Conservation (phyloP, 2,797 vertebrate genomes). For the Hozukius guyotensis region DNA sequence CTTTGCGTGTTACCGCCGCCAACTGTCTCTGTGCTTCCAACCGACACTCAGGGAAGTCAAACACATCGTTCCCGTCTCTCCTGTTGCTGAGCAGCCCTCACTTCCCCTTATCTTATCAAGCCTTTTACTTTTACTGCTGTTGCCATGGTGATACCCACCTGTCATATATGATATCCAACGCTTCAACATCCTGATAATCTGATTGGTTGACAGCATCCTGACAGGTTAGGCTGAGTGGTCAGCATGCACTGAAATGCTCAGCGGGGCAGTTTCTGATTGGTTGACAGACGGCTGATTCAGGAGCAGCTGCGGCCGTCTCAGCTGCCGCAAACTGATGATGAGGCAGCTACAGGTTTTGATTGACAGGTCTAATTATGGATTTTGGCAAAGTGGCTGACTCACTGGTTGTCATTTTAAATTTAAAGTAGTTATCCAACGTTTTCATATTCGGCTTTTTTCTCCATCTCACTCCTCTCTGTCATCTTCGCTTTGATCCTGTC, state of each 20-base stretch:
- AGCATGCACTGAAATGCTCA: neutral
- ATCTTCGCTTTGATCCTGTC: no score
- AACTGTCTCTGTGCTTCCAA: neutral
- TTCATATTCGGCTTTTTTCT: neutral
- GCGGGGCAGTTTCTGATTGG: constrained; percentile 29
- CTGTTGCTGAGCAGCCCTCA: neutral
- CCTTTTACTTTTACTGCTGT: constrained; percentile 22
- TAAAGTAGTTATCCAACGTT: neutral
- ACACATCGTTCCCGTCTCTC: neutral
- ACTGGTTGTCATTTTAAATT: neutral
- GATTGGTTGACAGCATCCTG: constrained; percentile 39
- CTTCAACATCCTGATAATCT: neutral
- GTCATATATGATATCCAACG: constrained; percentile 17
- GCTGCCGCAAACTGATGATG: constrained; percentile 35
- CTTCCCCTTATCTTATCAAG: constrained; percentile 24
- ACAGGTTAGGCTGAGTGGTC: constrained; percentile 9
- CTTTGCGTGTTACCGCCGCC: neutral
- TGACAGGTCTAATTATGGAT: constrained; percentile 19
- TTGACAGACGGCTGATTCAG: constrained; percentile 50
- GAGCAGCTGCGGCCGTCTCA: neutral
- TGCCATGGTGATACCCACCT: constrained; percentile 35
- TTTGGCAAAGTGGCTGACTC: constrained; percentile 5
- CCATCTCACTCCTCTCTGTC: no score
- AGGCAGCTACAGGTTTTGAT: constrained; percentile 17
- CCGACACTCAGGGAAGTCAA: neutral